Conservation (phyloP, 2,113 vertebrate genomes). For the Chionis minor region DNA sequence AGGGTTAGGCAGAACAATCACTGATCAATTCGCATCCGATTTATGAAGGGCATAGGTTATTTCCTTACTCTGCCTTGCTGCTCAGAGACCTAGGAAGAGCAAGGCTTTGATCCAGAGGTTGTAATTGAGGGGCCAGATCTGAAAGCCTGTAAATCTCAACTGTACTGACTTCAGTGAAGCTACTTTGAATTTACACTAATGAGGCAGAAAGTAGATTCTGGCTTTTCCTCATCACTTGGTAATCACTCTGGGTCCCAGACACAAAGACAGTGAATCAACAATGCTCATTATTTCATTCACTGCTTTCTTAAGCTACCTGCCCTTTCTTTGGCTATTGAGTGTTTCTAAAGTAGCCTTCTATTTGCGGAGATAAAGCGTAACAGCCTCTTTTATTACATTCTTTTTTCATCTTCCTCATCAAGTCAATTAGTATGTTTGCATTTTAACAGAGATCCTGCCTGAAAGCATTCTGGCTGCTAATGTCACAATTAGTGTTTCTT, state of each 20-base stretch:
- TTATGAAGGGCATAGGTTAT: not conserved
- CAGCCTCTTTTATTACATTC: conserved; percentile 38
- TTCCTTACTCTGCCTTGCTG: not conserved
- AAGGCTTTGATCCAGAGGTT: not conserved
- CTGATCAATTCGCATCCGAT: not conserved
- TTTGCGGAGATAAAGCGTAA: conserved; percentile 38
- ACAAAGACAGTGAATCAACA: conserved; percentile 51
- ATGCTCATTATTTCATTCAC: conserved; percentile 31
- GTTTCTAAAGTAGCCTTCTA: conserved; percentile 31
- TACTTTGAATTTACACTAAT: conserved; percentile 50
- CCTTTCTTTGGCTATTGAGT: conserved; percentile 25
- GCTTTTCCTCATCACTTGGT: conserved; percentile 6
- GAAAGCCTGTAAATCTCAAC: not conserved
- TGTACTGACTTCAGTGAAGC: not conserved
- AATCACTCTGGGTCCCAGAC: conserved; percentile 19
- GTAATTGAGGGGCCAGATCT: not conserved
- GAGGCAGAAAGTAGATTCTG: conserved; percentile 48
- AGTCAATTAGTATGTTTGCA: conserved; percentile 60
- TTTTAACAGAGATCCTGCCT: conserved; percentile 54
- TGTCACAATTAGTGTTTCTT: conserved; percentile 67
- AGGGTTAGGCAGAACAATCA: not conserved
- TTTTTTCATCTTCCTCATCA: conserved; percentile 25
- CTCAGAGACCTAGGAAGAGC: not conserved
- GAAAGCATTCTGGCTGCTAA: conserved; percentile 58
- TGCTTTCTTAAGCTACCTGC: conserved; percentile 22